phyloP scores from a whole-genome alignment of 2,797 vertebrate genomes.

The Pseudocheirus occidentalis region DNA sequence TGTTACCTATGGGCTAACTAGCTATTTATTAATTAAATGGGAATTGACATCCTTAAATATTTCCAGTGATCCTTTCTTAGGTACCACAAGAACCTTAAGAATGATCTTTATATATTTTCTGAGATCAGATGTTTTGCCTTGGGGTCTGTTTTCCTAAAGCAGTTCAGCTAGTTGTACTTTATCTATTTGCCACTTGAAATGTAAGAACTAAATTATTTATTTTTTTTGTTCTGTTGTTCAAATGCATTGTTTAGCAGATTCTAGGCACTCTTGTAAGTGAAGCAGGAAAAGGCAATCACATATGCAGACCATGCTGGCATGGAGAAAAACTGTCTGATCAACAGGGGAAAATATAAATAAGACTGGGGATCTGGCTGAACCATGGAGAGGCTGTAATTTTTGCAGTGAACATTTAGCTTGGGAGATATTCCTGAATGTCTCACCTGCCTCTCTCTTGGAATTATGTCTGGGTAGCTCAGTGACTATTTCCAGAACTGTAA shows the following conservation, averaged over 20 bases:
- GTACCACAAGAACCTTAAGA: neutral
- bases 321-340: neutral
- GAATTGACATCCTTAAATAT: neutral
- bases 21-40: neutral
- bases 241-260: neutral
- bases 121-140: neutral
- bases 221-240: neutral
- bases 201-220: neutral
- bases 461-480: neutral
- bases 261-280: neutral
- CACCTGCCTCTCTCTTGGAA: neutral
- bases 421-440: neutral
- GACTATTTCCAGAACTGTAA: neutral
- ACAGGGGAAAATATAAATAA: neutral
- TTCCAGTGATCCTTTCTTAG: neutral
- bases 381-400: neutral
- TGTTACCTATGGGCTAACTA: neutral
- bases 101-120: neutral
- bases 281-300: neutral
- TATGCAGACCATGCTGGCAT: neutral
- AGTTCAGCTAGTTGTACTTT: neutral
- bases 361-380: neutral
- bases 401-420: neutral
- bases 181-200: neutral
- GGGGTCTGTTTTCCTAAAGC: neutral